Conservation (phyloP, 1,140 invertebrate genomes). For the Caenorhabditis briggsae region DNA sequence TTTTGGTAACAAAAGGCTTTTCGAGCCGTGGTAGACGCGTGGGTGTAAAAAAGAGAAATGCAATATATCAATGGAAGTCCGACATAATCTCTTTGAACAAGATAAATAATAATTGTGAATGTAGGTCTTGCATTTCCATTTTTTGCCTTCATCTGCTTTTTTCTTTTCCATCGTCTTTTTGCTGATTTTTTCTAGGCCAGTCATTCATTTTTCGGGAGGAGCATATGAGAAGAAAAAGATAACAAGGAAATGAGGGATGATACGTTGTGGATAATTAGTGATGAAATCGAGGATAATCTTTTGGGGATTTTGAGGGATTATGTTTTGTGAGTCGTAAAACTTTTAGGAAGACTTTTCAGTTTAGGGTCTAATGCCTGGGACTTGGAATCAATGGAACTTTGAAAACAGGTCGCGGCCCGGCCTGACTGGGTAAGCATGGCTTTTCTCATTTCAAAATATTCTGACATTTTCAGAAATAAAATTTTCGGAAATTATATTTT, state of each 20-base stretch:
- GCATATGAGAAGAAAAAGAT: not conserved
- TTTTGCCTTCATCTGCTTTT: not conserved
- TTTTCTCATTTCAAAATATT: too few relatives aligned
- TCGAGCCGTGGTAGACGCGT: not conserved
- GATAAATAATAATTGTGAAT: constrained; percentile 48
- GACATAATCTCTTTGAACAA: constrained; percentile 39
- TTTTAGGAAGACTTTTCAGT: not conserved
- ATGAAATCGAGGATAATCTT: constrained; percentile 44
- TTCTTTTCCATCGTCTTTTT: not conserved
- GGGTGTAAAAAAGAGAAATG: not conserved
- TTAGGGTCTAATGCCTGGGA: too few relatives aligned
- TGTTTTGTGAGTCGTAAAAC: not conserved
- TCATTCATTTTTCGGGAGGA: constrained; percentile 14
- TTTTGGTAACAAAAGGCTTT: not conserved
- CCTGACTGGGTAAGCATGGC: too few relatives aligned
- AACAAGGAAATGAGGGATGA: constrained; percentile 36
- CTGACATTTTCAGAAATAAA: too few relatives aligned
- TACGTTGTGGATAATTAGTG: constrained; percentile 47
- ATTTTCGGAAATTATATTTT: too few relatives aligned
- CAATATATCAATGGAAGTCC: constrained; percentile 48
- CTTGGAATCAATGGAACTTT: too few relatives aligned
- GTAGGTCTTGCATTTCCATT: constrained; percentile 51
- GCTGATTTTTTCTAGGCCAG: too few relatives aligned
- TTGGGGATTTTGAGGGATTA: constrained; percentile 2
- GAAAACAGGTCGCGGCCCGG: too few relatives aligned